phyloP scores from a whole-genome alignment of 2,888 invertebrate genomes.

The Andrena fulva region DNA sequence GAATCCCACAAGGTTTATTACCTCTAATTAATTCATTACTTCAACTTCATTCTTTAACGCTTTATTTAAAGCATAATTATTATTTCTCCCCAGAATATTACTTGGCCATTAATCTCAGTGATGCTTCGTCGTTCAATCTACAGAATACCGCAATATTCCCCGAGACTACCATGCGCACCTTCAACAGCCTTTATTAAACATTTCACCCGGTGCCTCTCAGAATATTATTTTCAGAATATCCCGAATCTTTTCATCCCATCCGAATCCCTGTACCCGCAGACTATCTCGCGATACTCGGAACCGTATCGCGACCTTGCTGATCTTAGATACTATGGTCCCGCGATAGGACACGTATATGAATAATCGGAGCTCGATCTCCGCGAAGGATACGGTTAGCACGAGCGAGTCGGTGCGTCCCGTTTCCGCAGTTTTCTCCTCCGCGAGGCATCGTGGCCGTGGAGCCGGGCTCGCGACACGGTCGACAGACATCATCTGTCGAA shows the following conservation, averaged over 20 bases:
- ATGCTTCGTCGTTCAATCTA: too few species aligned
- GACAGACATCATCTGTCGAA: too few species aligned
- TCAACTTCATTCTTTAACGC: too few species aligned
- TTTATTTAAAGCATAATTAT: too few species aligned
- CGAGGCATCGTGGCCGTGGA: conserved; percentile 1
- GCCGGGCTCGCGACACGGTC: background rate
- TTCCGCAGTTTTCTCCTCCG: conserved; percentile 45
- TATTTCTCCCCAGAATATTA: too few species aligned
- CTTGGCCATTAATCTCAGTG: too few species aligned
- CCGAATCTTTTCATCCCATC: conserved; percentile 7
- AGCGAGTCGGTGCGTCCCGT: conserved; percentile 57
- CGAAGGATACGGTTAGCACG: conserved; percentile 25
- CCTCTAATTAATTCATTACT: too few species aligned
- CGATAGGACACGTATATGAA: conserved; percentile 74
- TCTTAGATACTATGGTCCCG: conserved; percentile 71
- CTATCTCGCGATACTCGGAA: conserved; percentile 69
- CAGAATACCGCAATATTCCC: too few species aligned
- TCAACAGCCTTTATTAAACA: background rate
- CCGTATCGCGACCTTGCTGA: conserved; percentile 76
- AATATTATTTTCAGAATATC: background rate
- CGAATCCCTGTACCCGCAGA: conserved; percentile 55
- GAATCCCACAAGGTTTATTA: too few species aligned
- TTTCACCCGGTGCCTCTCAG: too few species aligned
- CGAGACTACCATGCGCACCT: too few species aligned
- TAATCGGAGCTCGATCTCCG: conserved; percentile 68